These are phyloP conservation scores for Epirrhoe tristata DNA, from an alignment of 2,888 invertebrate species.

Conservation along the genomic window DNA sequence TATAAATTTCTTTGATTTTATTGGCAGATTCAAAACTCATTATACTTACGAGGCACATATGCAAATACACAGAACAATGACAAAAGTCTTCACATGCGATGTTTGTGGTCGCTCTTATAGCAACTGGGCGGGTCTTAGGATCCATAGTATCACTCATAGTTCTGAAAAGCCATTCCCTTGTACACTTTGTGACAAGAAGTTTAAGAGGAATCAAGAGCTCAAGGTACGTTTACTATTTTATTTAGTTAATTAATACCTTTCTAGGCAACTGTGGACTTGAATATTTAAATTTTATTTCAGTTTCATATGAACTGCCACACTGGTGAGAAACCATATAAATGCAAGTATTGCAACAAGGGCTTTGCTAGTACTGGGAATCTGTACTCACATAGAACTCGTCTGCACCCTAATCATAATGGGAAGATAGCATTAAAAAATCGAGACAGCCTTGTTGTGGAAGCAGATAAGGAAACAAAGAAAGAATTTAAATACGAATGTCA, in stretches of 20 bases:
- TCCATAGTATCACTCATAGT: constrained; percentile 90
- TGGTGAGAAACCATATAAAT: constrained; percentile 90
- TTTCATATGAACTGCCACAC: constrained; percentile 91
- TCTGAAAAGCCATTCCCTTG: constrained; percentile 89
- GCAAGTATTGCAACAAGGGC: constrained; percentile 89
- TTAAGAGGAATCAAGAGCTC: constrained; percentile 90
- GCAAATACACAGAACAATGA: constrained; percentile 63
- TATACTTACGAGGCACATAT: constrained; percentile 87
- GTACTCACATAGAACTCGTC: constrained; percentile 89
- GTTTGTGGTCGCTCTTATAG: constrained; percentile 90
- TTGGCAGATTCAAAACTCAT: constrained; percentile 87
- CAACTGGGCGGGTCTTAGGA: constrained; percentile 87
- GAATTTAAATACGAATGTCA: constrained; percentile 16
- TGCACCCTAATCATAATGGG: constrained; percentile 83
- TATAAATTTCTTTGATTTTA: neutral
- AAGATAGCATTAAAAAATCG: neutral
- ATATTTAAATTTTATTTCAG: constrained; percentile 64
- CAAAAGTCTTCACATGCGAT: constrained; percentile 76
- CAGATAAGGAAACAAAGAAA: neutral
- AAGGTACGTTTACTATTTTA: constrained; percentile 73
- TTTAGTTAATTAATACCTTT: too few species aligned
- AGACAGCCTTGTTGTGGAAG: neutral
- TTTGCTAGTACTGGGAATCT: constrained; percentile 91
- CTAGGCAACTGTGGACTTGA: neutral
- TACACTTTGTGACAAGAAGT: constrained; percentile 88